phyloP scores from a whole-genome alignment of 2,113 vertebrate genomes.

The Lontra canadensis region DNA sequence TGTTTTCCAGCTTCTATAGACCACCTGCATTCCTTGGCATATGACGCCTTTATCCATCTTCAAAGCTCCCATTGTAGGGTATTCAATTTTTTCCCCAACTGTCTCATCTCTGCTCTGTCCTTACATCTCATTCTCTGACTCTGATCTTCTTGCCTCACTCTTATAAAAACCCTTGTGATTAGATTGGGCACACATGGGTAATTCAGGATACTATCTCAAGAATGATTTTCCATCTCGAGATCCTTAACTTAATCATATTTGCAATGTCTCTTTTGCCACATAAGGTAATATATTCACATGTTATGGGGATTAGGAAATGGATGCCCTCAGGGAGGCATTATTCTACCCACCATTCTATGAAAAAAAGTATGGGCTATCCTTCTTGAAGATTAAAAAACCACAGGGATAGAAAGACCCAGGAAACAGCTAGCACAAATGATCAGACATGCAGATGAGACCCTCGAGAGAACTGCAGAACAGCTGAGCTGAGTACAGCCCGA shows the following conservation, averaged over 20 bases:
- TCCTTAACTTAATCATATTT: background rate
- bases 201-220: background rate
- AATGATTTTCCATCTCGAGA: background rate
- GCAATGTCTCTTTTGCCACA: background rate
- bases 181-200: background rate
- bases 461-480: background rate
- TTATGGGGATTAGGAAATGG: background rate
- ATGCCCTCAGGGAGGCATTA: background rate
- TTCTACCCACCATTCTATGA: background rate
- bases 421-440: background rate
- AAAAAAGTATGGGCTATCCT: background rate
- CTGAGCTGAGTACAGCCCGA: background rate
- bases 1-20: background rate
- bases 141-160: background rate
- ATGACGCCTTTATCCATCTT: background rate
- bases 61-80: background rate
- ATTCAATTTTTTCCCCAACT: background rate
- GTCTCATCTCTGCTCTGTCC: background rate
- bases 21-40: background rate
- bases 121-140: background rate
- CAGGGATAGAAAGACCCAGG: background rate
- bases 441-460: background rate
- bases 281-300: background rate
- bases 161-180: background rate
- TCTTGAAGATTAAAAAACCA: conserved; percentile 8